Conservation (phyloP, 2,888 invertebrate genomes). For the Choristoneura rosaceana region DNA sequence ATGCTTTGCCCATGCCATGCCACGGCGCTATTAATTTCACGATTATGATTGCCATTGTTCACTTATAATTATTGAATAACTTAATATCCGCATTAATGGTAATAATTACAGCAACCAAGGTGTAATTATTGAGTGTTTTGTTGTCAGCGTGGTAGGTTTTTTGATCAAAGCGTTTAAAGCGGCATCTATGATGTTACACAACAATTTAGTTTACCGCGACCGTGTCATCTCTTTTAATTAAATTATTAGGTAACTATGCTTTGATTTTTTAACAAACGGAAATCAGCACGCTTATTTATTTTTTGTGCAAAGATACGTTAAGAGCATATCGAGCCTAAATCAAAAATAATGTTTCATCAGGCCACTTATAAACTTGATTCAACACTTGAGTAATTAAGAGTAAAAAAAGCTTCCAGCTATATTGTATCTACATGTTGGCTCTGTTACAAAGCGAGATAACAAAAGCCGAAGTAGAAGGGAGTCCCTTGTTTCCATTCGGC, state of each 20-base stretch:
- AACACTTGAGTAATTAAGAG: constrained; percentile 40
- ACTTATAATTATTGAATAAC: constrained; percentile 42
- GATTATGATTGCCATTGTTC: constrained; percentile 40
- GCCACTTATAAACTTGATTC: constrained; percentile 29
- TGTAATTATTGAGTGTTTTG: constrained; percentile 40
- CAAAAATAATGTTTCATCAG: constrained; percentile 9
- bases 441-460: constrained; percentile 60
- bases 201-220: constrained; percentile 12
- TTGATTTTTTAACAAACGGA: not conserved
- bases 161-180: constrained; percentile 36
- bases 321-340: not conserved
- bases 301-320: not conserved
- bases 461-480: constrained; percentile 67
- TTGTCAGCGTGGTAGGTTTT: constrained; percentile 23
- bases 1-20: constrained; percentile 28
- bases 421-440: constrained; percentile 37
- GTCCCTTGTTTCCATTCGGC: constrained; percentile 72
- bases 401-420: constrained; percentile 35
- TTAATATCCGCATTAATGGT: constrained; percentile 40
- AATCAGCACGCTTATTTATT: not conserved
- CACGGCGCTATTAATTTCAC: constrained; percentile 36
- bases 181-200: constrained; percentile 23
- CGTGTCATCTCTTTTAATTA: constrained; percentile 1
- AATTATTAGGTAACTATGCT: not conserved
- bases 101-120: constrained; percentile 30